A percentile compares a stretch with the other conserved stretches of the same genome.
Evolutionary conservation across 2,113 vertebrate genomes (phyloP).

Genomic region (Carettochelys insculpta): DNA sequence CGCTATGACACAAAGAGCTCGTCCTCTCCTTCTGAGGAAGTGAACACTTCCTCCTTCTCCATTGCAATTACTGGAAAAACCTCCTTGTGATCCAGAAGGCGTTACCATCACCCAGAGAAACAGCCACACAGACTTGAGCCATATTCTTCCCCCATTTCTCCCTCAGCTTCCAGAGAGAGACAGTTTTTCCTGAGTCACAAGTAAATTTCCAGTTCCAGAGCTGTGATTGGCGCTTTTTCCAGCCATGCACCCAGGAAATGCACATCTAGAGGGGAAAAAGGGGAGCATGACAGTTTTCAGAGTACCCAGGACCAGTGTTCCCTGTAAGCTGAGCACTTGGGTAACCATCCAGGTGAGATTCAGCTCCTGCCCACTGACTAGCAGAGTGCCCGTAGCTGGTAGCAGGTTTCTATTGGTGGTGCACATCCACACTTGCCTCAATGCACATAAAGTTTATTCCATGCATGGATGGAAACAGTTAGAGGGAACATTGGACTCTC

Average conservation of each 20-base stretch:
- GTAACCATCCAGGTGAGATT: no score
- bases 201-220: neutral
- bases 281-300: fast-evolving
- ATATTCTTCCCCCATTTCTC: neutral
- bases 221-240: fast-evolving
- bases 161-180: neutral
- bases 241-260: neutral
- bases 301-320: neutral
- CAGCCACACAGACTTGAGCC: neutral
- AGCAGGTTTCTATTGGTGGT: no score
- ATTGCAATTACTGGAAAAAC: neutral
- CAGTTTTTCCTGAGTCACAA: neutral
- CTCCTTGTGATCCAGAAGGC: neutral
- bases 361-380: no score
- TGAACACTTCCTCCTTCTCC: neutral
- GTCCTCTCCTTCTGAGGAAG: neutral
- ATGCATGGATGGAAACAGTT: no score
- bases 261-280: no score
- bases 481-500: no score
- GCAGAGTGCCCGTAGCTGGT: no score
- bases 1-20: neutral
- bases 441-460: no score
- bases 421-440: no score
- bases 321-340: no score
- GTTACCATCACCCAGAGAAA: neutral